Evolutionary conservation across 1,140 invertebrate genomes (phyloP).

Genomic region (Psilanteris sp.): DNA sequence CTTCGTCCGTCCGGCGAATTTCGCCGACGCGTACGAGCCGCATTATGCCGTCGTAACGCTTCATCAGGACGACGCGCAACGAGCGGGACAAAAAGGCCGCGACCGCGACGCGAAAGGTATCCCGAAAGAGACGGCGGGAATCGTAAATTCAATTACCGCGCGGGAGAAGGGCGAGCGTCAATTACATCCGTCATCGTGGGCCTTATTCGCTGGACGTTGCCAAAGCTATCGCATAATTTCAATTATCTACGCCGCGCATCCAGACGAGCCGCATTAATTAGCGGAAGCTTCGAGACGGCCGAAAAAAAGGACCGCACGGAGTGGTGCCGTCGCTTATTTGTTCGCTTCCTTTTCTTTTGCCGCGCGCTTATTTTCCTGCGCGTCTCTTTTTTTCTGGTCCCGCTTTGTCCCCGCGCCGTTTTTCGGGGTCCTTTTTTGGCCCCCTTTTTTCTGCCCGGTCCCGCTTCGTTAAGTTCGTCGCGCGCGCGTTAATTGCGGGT

Average conservation of each 20-base stretch:
- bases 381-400: too few species aligned
- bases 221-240: slow-evolving; percentile 75
- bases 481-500: slow-evolving; percentile 77
- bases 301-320: slow-evolving; percentile 57
- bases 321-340: slow-evolving; percentile 67
- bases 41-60: slow-evolving; percentile 54
- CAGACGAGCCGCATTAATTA: slow-evolving; percentile 75
- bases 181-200: slow-evolving; percentile 75
- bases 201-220: slow-evolving; percentile 62
- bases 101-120: slow-evolving; percentile 34
- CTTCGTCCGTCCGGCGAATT: slow-evolving; percentile 37
- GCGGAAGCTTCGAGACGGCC: slow-evolving; percentile 67
- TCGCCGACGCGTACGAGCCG: slow-evolving; percentile 49
- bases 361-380: too few species aligned
- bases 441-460: too few species aligned
- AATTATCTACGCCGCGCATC: slow-evolving; percentile 75
- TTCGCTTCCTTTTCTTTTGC: slow-evolving; percentile 54
- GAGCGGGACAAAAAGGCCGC: slow-evolving; percentile 15
- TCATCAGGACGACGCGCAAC: slow-evolving; percentile 51
- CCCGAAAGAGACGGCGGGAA: slow-evolving; percentile 66
- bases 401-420: too few species aligned
- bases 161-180: slow-evolving; percentile 68
- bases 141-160: slow-evolving; percentile 77
- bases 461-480: slow-evolving; percentile 75
- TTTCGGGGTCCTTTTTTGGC: slow-evolving; percentile 66